Conservation (phyloP, 64 coral and sea anemone species). For the Trachythela sp. region DNA sequence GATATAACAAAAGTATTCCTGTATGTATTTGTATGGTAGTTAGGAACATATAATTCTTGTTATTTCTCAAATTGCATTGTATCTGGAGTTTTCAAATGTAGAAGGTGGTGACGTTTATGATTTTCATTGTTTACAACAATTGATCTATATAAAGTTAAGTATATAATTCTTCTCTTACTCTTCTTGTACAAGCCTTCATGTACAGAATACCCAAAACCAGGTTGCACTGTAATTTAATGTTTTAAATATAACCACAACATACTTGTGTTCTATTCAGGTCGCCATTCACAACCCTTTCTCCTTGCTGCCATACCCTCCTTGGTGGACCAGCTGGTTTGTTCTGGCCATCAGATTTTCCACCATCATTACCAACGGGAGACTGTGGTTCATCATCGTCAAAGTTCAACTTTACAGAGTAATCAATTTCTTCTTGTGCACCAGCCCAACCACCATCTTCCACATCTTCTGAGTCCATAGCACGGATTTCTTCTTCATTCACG, state of each 20-base stretch:
- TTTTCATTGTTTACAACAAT: too few species aligned
- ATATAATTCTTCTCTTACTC: too few species aligned
- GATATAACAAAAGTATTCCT: too few species aligned
- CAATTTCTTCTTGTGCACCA: slow-evolving; percentile 90
- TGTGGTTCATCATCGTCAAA: slow-evolving; percentile 95
- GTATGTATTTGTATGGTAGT: too few species aligned
- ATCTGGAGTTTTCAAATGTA: too few species aligned
- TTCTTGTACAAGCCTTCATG: neutral
- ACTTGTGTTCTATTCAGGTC: neutral
- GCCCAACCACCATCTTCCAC: slow-evolving; percentile 99
- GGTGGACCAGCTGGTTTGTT: slow-evolving; percentile 7
- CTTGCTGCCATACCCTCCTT: neutral
- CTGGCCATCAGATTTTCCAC: neutral
- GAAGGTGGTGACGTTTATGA: too few species aligned
- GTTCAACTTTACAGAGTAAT: slow-evolving; percentile 86
- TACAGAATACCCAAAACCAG: neutral
- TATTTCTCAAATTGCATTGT: too few species aligned
- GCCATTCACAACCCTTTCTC: slow-evolving; percentile 32
- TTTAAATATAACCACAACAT: neutral
- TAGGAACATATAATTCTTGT: too few species aligned
- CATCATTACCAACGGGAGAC: neutral
- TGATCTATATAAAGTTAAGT: too few species aligned
- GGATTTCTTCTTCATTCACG: slow-evolving; percentile 80
- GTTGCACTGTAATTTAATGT: slow-evolving; percentile 3
- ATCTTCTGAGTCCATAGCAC: slow-evolving; percentile 88